Conservation (phyloP, 2,888 invertebrate genomes). For the Coelopa pilipes region DNA sequence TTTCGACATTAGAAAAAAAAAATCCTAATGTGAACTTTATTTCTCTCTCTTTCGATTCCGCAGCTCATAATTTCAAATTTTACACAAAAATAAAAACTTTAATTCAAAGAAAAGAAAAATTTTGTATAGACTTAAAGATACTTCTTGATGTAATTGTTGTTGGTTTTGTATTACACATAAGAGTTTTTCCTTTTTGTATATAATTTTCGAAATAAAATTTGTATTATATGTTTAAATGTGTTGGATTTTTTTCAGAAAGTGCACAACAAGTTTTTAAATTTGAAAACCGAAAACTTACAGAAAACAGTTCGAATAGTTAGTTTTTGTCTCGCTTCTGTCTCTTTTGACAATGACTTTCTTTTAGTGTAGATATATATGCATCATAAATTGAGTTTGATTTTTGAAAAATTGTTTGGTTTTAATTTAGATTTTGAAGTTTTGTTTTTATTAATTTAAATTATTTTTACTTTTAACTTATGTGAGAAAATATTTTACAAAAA, state of each 20-base stretch:
- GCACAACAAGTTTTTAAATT: neutral
- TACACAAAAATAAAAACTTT: conserved; percentile 13
- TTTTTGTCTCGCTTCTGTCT: neutral
- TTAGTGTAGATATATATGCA: conserved; percentile 24
- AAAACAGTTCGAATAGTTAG: neutral
- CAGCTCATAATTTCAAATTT: conserved; percentile 16
- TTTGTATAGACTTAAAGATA: conserved; percentile 17
- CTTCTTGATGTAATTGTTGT: conserved; percentile 17
- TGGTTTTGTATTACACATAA: conserved; percentile 17
- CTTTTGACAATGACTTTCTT: neutral
- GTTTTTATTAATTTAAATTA: neutral
- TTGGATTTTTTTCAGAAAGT: neutral
- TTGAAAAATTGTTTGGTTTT: neutral
- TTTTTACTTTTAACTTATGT: conserved; percentile 6
- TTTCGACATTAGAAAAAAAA: conserved; percentile 12
- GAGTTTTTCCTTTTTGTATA: conserved; percentile 23
- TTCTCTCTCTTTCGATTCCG: conserved; percentile 1
- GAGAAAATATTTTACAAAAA: conserved; percentile 21
- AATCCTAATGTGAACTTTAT: conserved; percentile 10
- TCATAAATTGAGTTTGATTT: neutral
- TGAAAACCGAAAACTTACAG: neutral
- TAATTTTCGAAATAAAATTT: neutral
- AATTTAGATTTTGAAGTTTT: neutral
- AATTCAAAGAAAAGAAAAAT: neutral
- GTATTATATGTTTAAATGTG: neutral